phyloP scores from a whole-genome alignment of 2,888 invertebrate species.

The Patella pellucida region DNA sequence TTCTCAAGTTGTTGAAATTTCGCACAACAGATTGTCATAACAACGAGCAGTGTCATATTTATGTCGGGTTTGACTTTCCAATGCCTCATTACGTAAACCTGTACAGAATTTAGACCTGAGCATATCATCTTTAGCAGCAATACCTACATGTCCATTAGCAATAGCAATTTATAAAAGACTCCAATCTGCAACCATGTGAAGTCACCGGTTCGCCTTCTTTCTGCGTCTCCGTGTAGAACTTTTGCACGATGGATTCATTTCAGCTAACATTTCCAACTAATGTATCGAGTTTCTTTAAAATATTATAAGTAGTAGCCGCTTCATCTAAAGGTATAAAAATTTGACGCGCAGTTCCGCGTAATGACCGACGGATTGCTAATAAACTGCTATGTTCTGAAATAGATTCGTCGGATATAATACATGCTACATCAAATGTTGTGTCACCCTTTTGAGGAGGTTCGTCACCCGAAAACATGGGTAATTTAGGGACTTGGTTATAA shows the following conservation, averaged over 20 bases:
- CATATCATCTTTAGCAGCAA: conserved; percentile 26
- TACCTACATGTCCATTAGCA: conserved; percentile 11
- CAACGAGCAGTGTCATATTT: conserved; percentile 28
- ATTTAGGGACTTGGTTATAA: too few relatives aligned
- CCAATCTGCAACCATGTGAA: conserved; percentile 30
- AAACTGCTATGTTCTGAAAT: neutral
- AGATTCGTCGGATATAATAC: neutral
- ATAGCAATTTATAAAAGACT: neutral
- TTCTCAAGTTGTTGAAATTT: too few relatives aligned
- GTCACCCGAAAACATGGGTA: too few relatives aligned
- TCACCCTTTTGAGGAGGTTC: neutral
- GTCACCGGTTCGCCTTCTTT: conserved; percentile 25
- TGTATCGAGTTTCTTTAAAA: neutral
- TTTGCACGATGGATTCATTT: neutral
- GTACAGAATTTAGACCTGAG: conserved; percentile 32
- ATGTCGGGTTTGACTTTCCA: conserved; percentile 26
- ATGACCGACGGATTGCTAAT: neutral
- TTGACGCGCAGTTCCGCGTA: neutral
- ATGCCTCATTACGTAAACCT: conserved; percentile 17
- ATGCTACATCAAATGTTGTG: neutral
- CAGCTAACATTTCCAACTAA: neutral
- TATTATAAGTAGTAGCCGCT: neutral
- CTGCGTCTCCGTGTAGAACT: conserved; percentile 5
- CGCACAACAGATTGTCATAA: conserved; percentile 22
- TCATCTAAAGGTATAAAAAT: neutral